A percentile compares a stretch with the other conserved stretches of the same genome.
Conservation (phyloP, 1,140 invertebrate genomes). For the Dreissena polymorpha region DNA sequence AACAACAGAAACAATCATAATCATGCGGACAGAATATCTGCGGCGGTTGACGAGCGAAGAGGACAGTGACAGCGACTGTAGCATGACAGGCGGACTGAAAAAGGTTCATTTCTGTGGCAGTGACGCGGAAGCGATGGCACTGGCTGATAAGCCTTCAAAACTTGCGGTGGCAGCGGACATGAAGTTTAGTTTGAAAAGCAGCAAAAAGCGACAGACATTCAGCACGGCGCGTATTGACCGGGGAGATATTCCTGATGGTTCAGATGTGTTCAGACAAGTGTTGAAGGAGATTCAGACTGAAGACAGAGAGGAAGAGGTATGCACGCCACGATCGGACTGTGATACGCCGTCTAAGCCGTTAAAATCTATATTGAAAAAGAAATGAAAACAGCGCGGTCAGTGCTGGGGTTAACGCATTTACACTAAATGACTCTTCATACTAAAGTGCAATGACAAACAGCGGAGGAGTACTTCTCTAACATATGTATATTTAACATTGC, state of each 20-base stretch:
- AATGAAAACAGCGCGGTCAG: conserved; percentile 5
- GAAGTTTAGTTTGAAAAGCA: not conserved
- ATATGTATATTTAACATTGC: no score
- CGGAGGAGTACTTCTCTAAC: no score
- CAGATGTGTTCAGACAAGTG: conserved; percentile 37
- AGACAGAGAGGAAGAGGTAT: conserved; percentile 11
- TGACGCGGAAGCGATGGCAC: not conserved
- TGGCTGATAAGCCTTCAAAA: not conserved
- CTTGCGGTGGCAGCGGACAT: not conserved
- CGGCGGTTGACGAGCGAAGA: conserved; percentile 11
- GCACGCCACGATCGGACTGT: conserved; percentile 26
- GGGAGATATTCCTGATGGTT: conserved; percentile 38
- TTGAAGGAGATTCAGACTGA: conserved; percentile 39
- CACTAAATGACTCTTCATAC: no score
- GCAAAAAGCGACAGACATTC: conserved; percentile 6
- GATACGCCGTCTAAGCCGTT: conserved; percentile 2
- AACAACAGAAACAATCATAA: not conserved
- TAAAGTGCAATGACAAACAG: no score
- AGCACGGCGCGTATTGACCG: conserved; percentile 20
- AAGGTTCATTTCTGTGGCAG: conserved; percentile 30
- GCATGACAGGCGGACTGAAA: conserved; percentile 9
- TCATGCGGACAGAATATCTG: conserved; percentile 7
- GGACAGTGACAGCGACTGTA: conserved; percentile 40
- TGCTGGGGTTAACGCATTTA: not conserved
- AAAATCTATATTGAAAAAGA: conserved; percentile 34